These are phyloP conservation scores for Elaphurus davidianus DNA, from an alignment of 2,113 vertebrate species.

Conservation along the genomic window DNA sequence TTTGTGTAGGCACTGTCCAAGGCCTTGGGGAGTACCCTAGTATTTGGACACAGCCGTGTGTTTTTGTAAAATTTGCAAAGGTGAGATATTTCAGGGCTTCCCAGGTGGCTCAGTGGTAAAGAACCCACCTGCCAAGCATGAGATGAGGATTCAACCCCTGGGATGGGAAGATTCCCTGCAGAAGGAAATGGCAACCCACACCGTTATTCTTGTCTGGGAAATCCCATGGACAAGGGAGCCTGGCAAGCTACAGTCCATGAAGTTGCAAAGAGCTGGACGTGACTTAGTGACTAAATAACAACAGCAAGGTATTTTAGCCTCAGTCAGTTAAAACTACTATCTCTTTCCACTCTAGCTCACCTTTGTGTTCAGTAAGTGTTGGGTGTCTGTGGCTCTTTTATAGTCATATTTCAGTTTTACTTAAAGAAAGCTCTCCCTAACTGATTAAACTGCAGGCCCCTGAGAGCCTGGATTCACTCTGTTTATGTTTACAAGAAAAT, in stretches of 20 bases:
- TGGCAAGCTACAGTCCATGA: neutral
- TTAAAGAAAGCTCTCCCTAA: neutral
- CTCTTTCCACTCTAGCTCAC: neutral
- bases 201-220: neutral
- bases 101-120: neutral
- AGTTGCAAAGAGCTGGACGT: rapidly evolving
- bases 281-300: neutral
- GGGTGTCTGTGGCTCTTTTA: neutral
- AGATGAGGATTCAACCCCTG: neutral
- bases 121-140: neutral
- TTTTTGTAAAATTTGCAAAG: neutral
- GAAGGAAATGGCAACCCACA: neutral
- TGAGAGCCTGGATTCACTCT: neutral
- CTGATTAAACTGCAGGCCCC: neutral
- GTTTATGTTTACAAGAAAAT: neutral
- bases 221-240: neutral
- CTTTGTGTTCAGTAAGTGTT: neutral
- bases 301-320: neutral
- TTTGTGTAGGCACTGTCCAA: neutral
- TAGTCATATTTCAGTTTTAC: neutral
- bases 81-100: neutral
- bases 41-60: neutral
- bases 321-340: neutral
- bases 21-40: neutral
- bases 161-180: neutral